Evolutionary conservation across 2,113 vertebrate genomes (phyloP), one percentile per base, ranked within the genome.

Genomic region (Monarcha castaneiventris): DNA sequence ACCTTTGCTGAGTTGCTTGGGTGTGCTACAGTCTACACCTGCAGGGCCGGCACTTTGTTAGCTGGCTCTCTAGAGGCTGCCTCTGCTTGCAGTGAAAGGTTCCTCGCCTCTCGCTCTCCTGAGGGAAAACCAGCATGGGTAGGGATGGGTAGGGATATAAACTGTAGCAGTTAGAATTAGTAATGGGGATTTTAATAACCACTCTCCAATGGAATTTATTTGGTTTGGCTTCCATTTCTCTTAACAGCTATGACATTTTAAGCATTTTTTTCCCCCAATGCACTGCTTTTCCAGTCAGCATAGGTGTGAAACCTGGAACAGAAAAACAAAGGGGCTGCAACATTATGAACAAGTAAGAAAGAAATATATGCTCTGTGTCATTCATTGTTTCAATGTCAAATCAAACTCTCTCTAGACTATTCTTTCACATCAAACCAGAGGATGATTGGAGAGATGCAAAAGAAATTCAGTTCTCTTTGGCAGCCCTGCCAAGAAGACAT

Each of bases 181-280:
- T 52, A 56, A 61, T 9, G 7, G 11, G 15, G 15, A 22, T 68
- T 76, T 84, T 25, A 69, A 43, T 48, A 66, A 43, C 17, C 2
- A 6, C 7, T 39, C 2, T 68, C 64, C 8, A 13, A 16, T 56
- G 3, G 37, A 46, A 84, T 81, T 74, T 39, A 43, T 69, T 92
- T 76, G 3, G 6, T 54, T 89, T 56, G 11, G 4, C 2, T 78
- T 84, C 19, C 3, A 3, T 84, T 87, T 84, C 30, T 80, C 73
- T 66, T 22, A n/a, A 59, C 4, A 56, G 13, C 3, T 39, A 30
- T 51, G 43, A 19, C 1, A 43, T 55, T 33, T 48, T 8, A 56
- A 66, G 14, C 1, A 2, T 21, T 46, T 44, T 35, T 11, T 3
- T 3, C 11, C 7, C 13, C 19, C 11, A 39, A 11, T 0, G 0